Conservation (phyloP, 2,113 vertebrate species). For the Sigmodon hispidus region DNA sequence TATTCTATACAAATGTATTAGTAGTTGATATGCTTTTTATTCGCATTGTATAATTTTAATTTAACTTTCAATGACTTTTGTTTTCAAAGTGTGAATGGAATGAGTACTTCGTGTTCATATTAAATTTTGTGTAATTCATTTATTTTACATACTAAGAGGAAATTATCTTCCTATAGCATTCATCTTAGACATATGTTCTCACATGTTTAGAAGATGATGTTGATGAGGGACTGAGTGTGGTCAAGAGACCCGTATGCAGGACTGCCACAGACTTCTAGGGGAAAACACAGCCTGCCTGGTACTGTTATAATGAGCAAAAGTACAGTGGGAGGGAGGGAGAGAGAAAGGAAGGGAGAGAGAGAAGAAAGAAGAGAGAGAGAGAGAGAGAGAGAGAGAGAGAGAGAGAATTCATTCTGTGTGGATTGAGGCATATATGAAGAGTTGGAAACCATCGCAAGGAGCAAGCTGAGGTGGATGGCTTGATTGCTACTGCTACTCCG, state of each 20-base stretch:
- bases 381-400: too few species aligned
- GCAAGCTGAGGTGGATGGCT: not conserved
- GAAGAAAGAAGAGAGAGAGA: too few species aligned
- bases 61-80: not conserved
- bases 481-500: not conserved
- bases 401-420: too few species aligned
- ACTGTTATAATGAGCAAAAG: not conserved
- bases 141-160: constrained; percentile 8
- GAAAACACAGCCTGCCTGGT: not conserved
- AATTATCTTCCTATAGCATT: not conserved
- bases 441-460: not conserved
- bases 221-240: not conserved
- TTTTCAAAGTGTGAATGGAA: not conserved
- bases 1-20: constrained; percentile 31
- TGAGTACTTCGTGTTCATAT: not conserved
- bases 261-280: not conserved
- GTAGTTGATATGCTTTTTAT: not conserved
- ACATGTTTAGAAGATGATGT: not conserved
- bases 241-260: not conserved
- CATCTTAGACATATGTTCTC: constrained; percentile 13
- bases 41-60: not conserved
- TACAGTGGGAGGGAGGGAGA: too few species aligned
- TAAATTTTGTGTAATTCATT: not conserved
- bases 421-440: too few species aligned
- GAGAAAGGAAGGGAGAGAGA: too few species aligned